These are phyloP conservation scores for Aleiodes sp. DNA, from an alignment of 1,140 invertebrate genomes.

Conservation along the genomic window DNA sequence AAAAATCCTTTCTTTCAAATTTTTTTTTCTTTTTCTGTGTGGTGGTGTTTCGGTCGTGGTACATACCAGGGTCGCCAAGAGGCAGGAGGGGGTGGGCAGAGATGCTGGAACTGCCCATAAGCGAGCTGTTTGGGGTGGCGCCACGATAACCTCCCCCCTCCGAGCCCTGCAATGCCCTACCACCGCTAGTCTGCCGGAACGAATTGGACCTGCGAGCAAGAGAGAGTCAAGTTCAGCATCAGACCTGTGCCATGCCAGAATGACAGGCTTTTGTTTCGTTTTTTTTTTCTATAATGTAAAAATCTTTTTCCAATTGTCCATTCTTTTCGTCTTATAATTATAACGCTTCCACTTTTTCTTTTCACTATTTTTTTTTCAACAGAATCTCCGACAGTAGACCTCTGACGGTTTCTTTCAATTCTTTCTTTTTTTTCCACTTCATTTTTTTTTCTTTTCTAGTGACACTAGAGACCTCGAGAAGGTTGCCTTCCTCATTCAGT, in stretches of 20 bases:
- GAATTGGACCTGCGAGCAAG: conserved; percentile 86
- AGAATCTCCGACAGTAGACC: neutral
- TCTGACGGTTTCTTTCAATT: no score
- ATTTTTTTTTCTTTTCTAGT: neutral
- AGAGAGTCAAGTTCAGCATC: conserved; percentile 71
- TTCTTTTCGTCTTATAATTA: conserved; percentile 33
- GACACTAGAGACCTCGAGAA: conserved; percentile 13
- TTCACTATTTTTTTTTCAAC: neutral
- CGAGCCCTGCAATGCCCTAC: conserved; percentile 68
- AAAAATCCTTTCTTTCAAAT: neutral
- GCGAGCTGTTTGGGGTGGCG: conserved; percentile 70
- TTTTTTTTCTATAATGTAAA: conserved; percentile 30
- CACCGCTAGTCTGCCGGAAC: conserved; percentile 76
- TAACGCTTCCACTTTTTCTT: conserved; percentile 8
- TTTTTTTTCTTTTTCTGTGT: conserved; percentile 47
- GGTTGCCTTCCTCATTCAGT: conserved; percentile 1
- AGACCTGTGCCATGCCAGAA: conserved; percentile 61
- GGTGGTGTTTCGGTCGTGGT: conserved; percentile 63
- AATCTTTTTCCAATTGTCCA: conserved; percentile 36
- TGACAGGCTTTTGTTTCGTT: conserved; percentile 49
- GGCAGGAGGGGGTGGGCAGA: conserved; percentile 85
- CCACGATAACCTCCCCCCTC: conserved; percentile 68
- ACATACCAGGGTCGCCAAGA: conserved; percentile 76
- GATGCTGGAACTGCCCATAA: conserved; percentile 79
- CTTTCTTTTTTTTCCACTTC: neutral